These are phyloP conservation scores for Oligia fasciuncula DNA, from an alignment of 2,888 invertebrate species.

Conservation along the genomic window DNA sequence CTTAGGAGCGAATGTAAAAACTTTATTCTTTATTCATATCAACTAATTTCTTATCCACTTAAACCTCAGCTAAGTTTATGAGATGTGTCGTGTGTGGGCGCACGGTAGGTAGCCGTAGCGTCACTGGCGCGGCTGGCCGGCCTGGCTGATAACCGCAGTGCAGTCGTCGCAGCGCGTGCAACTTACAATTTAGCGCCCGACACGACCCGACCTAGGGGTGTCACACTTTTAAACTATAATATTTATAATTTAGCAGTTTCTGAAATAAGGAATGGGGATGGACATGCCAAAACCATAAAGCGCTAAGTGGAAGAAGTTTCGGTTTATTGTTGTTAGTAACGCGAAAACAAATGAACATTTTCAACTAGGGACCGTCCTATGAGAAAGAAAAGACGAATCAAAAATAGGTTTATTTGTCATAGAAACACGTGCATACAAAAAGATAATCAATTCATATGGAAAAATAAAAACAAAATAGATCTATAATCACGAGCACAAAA, in stretches of 20 bases:
- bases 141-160: constrained; percentile 70
- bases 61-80: constrained; percentile 13
- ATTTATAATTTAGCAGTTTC: constrained; percentile 9
- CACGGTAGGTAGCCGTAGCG: constrained; percentile 53
- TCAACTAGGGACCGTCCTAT: not conserved
- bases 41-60: not conserved
- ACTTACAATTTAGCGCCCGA: constrained; percentile 75
- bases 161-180: constrained; percentile 74
- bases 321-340: not conserved
- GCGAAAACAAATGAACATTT: not conserved
- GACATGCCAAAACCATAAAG: constrained; percentile 2
- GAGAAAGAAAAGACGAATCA: no score
- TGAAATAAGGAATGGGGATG: not conserved
- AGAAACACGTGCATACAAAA: no score
- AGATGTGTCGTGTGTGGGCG: constrained; percentile 51
- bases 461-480: no score
- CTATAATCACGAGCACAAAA: no score
- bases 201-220: constrained; percentile 73
- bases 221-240: constrained; percentile 32
- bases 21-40: not conserved
- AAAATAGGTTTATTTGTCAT: no score
- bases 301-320: not conserved
- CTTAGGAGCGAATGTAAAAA: not conserved
- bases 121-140: constrained; percentile 29
- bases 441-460: no score